Evolutionary conservation across 2,113 vertebrate genomes (phyloP), one percentile per base, ranked within the genome.

Genomic region (Brachypodius melanocephalos): DNA sequence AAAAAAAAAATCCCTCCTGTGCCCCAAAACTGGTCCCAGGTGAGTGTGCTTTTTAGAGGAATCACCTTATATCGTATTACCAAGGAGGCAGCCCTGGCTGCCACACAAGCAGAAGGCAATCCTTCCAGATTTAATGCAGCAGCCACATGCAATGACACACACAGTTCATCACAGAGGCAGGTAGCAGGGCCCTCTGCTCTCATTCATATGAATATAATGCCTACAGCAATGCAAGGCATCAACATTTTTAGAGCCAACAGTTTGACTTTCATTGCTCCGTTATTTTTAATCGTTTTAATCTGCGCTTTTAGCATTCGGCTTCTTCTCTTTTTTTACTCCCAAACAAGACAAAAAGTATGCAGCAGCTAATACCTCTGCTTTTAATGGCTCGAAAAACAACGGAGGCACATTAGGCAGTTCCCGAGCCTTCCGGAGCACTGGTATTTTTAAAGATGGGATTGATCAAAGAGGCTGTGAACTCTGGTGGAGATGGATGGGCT

Each of bases 151-250:
- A 85, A 89, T 96, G 85, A 93, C 92, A 97, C 93, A 57, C 86
- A 93, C 76, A 88, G 93, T 97, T 84, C 91, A 96, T 96, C 95
- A 97, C 94, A 84, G 68, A 94, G 72, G 72, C 93, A 96, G 95
- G 94, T 91, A 95, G 89, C 91, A 71, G 75, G 81, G 91, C 68
- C 57, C 93, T 88, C 54, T 13, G 3, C 85, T 93, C 89, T 88
- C 88, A 85, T 96, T 96, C 91, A 90, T 95, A 97, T 94, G 93
- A 96, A 94, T 94, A 88, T 95, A 96, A 95, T 90, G 91, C 93
- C 90, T 89, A 57, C 88, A 94, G 92, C 93, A 79, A 94, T 21
- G 36, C 89, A 83, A 69, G 46, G 10, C 89, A 73, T 92, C 93
- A 93, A 90, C 94, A 67, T 94, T 85, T 96, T 91, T 93, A 96